Percentiles rank a stretch among this genome's conserved stretches.
phyloP scores from a whole-genome alignment of 1,140 invertebrate species.

The Apis laboriosa region DNA sequence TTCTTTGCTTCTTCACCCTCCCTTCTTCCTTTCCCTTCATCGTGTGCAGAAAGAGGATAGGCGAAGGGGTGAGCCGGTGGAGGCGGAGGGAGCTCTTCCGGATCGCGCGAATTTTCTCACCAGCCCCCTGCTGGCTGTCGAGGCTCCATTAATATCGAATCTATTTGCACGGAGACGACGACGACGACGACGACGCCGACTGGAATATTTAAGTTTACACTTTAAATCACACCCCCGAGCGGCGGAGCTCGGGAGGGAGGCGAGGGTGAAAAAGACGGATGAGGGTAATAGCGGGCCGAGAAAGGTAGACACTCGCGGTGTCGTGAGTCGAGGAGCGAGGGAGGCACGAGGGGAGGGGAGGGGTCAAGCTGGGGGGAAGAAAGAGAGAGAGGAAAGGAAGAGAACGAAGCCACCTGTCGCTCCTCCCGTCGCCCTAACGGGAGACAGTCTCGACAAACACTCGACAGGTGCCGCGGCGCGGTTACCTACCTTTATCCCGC shows the following conservation, averaged over 20 bases:
- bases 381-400: conserved; percentile 11
- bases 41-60: too few species aligned
- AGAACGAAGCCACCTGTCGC: conserved; percentile 70
- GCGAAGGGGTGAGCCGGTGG: too few species aligned
- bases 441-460: conserved; percentile 69
- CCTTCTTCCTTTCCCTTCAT: too few species aligned
- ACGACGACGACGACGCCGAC: conserved; percentile 52
- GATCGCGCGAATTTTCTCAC: conserved; percentile 14
- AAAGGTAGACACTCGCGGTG: conserved; percentile 32
- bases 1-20: neutral
- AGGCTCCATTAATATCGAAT: conserved; percentile 73
- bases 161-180: conserved; percentile 70
- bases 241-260: conserved; percentile 5
- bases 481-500: conserved; percentile 68
- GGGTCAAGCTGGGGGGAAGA: neutral
- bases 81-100: too few species aligned
- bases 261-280: conserved; percentile 50
- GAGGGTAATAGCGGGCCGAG: conserved; percentile 40
- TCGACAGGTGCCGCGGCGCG: conserved; percentile 54
- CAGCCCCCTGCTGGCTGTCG: conserved; percentile 9
- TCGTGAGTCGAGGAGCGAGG: conserved; percentile 2
- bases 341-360: neutral
- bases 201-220: conserved; percentile 74
- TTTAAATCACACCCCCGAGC: conserved; percentile 70
- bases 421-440: conserved; percentile 53